A percentile compares a stretch with the other conserved stretches of the same genome.
Evolutionary conservation across 1,140 invertebrate species (phyloP).

Genomic region (Oncopeltus fasciatus): DNA sequence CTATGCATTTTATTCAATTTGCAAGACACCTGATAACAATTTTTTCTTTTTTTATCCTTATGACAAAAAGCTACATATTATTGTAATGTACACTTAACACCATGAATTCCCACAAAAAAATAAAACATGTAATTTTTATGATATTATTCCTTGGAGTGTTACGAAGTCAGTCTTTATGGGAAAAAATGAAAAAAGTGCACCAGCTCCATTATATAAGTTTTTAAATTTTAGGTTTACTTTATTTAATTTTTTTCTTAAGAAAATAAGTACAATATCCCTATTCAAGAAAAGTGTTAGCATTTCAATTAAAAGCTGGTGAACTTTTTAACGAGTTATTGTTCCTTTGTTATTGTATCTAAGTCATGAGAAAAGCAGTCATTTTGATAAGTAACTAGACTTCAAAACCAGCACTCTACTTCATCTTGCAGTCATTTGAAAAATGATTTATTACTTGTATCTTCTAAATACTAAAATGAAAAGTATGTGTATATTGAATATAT

Average conservation of each 20-base stretch:
- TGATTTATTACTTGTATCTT: not conserved
- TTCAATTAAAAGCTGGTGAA: not conserved
- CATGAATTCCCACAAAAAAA: too few relatives aligned
- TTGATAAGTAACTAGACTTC: not conserved
- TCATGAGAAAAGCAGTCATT: constrained; percentile 9
- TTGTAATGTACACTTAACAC: too few relatives aligned
- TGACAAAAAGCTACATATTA: not conserved
- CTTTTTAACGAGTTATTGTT: constrained; percentile 13
- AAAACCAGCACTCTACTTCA: not conserved
- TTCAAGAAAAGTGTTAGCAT: too few relatives aligned
- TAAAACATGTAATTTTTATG: too few relatives aligned
- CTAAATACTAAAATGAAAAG: constrained; percentile 4
- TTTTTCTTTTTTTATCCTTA: constrained; percentile 4
- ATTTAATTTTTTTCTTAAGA: too few relatives aligned
- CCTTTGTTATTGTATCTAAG: constrained; percentile 19
- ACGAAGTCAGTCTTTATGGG: too few relatives aligned
- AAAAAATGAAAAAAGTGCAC: too few relatives aligned
- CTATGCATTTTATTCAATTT: constrained; percentile 6
- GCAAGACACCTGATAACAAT: not conserved
- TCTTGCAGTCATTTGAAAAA: not conserved
- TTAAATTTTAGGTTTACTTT: too few relatives aligned
- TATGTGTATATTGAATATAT: constrained; percentile 5
- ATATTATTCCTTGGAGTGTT: too few relatives aligned
- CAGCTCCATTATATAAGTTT: too few relatives aligned
- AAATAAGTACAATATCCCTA: too few relatives aligned